phyloP scores from a whole-genome alignment of 2,888 invertebrate genomes.

The Strigamia transsilvanica region DNA sequence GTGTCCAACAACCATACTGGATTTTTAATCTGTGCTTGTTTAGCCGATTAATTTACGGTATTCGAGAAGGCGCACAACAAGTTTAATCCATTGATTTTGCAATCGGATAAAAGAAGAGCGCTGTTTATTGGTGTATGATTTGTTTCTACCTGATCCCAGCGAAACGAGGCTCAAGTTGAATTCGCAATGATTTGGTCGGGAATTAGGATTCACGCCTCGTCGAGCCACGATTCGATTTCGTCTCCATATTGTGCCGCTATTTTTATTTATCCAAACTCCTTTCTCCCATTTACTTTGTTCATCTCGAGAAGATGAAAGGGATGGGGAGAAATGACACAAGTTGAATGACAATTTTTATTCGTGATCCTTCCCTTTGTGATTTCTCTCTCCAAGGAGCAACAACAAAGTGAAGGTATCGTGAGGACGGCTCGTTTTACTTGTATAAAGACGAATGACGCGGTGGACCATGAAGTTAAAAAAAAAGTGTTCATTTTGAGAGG shows the following conservation, averaged over 20 bases:
- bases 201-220: not conserved
- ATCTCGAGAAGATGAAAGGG: not conserved
- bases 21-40: no score
- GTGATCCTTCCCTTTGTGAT: not conserved
- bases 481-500: constrained; percentile 14
- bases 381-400: constrained; percentile 30
- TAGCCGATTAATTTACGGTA: no score
- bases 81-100: not conserved
- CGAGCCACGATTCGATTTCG: constrained; percentile 20
- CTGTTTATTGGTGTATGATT: constrained; percentile 25
- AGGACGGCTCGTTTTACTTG: not conserved
- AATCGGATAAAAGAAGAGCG: not conserved
- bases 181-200: not conserved
- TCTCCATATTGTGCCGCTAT: constrained; percentile 15
- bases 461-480: not conserved
- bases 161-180: not conserved
- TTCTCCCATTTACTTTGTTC: not conserved
- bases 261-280: not conserved
- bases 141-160: not conserved
- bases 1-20: no score
- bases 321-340: not conserved
- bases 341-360: constrained; percentile 31
- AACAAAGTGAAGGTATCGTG: constrained; percentile 34
- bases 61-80: not conserved
- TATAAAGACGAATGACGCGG: constrained; percentile 26